Evolutionary conservation across 1,140 invertebrate species (phyloP).

Genomic region (Colletes gigas): DNA sequence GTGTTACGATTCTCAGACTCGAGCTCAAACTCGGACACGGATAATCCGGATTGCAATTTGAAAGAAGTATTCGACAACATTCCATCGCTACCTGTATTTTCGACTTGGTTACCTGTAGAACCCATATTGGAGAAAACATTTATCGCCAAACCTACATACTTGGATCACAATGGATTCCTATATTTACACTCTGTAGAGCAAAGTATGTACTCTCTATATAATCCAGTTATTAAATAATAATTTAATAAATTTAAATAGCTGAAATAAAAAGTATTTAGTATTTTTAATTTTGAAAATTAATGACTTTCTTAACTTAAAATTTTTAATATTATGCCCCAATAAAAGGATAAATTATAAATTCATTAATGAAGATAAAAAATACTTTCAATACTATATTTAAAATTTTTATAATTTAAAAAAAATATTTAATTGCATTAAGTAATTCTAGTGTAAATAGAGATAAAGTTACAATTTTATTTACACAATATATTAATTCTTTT

Average conservation of each 20-base stretch:
- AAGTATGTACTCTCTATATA: conserved; percentile 34
- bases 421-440: too few relatives aligned
- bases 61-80: background rate
- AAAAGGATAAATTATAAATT: too few relatives aligned
- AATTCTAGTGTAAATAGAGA: too few relatives aligned
- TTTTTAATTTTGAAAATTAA: too few relatives aligned
- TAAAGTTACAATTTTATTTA: background rate
- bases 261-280: too few relatives aligned
- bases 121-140: conserved; percentile 77
- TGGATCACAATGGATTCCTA: conserved; percentile 82
- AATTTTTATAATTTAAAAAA: too few relatives aligned
- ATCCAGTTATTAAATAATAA: too few relatives aligned
- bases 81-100: background rate
- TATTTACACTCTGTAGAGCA: conserved; percentile 78
- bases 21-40: background rate
- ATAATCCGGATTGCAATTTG: background rate
- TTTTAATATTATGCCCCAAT: too few relatives aligned
- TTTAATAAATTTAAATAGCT: too few relatives aligned
- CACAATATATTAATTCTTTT: background rate
- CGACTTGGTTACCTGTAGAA: conserved; percentile 73
- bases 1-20: background rate
- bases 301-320: too few relatives aligned
- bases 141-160: conserved; percentile 80
- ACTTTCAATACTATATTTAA: too few relatives aligned
- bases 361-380: too few relatives aligned